Evolutionary conservation across 2,797 vertebrate species (phyloP), one percentile per base, ranked within the genome.

Genomic region (Myoxocephalus aenaeus): DNA sequence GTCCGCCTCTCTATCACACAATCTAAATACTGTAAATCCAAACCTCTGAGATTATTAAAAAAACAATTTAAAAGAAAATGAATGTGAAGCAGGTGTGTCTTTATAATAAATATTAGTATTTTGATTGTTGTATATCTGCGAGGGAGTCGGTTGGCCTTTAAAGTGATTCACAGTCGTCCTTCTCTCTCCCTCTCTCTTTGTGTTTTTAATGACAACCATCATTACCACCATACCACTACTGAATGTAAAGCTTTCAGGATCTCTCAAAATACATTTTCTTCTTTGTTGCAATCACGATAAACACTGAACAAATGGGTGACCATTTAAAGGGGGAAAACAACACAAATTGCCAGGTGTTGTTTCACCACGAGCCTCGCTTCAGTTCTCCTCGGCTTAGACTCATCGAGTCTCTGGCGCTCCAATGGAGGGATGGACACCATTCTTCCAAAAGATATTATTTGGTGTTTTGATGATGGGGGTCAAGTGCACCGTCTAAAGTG

Each of bases 1-100:
- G 34, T 51, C 76, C 51, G 50, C 53, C 22, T 69, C 59, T 67
- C 72, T 32, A 29, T 82, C 42, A 63, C 20, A 68, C 42, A 25
- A 40, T 15, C 36, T 48, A 7, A 36, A 9, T 22, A 12, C 11
- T 65, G 36, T 53, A 50, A 75, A 68, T 71, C 29, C 25, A 32
- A 63, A 51, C 53, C 12, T 42, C 25, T 51, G 12, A 25, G n/a
- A n/a, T n/a, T n/a, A n/a, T n/a, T n/a, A n/a, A n/a, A n/a, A n/a
- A n/a, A n/a, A n/a, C n/a, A n/a, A n/a, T n/a, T n/a, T n/a, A n/a
- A n/a, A n/a, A n/a, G n/a, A 34, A 8, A 70, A 32, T 9, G 0
- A 66, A 25, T 18, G 34, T 58, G 7, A 36, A n/a, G 38, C 22
- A 17, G 3, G 34, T 67, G 61, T 14, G 15, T n/a, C 38, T 46